Conservation (phyloP, 2,888 invertebrate genomes). For the Leptogaster cylindrica region DNA sequence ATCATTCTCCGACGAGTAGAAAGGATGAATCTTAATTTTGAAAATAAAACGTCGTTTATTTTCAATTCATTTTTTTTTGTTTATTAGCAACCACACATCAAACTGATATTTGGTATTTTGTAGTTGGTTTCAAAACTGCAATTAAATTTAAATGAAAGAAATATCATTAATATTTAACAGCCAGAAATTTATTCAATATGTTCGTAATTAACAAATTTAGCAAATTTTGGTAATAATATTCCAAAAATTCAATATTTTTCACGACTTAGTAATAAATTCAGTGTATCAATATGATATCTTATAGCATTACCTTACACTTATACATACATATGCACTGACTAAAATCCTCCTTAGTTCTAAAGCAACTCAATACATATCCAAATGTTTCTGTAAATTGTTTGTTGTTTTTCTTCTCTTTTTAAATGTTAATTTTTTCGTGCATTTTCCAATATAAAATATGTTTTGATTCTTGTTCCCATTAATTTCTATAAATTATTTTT, state of each 20-base stretch:
- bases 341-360: conserved; percentile 13
- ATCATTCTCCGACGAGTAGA: too few species aligned
- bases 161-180: too few species aligned
- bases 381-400: too few species aligned
- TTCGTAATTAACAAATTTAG: conserved; percentile 34
- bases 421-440: conserved; percentile 29
- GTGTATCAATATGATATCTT: conserved; percentile 37
- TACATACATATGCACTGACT: conserved; percentile 24
- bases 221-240: conserved; percentile 28
- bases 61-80: too few species aligned
- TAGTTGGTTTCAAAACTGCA: too few species aligned
- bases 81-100: too few species aligned
- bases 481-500: conserved; percentile 16
- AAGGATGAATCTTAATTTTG: too few species aligned
- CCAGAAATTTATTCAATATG: conserved; percentile 37
- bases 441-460: conserved; percentile 35
- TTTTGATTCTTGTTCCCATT: conserved; percentile 39
- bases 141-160: too few species aligned
- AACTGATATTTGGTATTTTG: too few species aligned
- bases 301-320: conserved; percentile 13
- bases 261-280: neutral
- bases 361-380: conserved; percentile 13
- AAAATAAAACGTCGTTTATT: too few species aligned
- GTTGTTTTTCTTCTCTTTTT: conserved; percentile 11
- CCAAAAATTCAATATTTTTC: conserved; percentile 24